A percentile compares a stretch with the other conserved stretches of the same genome.
phyloP scores from a whole-genome alignment of 2,113 vertebrate genomes.

The Acinonyx jubatus region DNA sequence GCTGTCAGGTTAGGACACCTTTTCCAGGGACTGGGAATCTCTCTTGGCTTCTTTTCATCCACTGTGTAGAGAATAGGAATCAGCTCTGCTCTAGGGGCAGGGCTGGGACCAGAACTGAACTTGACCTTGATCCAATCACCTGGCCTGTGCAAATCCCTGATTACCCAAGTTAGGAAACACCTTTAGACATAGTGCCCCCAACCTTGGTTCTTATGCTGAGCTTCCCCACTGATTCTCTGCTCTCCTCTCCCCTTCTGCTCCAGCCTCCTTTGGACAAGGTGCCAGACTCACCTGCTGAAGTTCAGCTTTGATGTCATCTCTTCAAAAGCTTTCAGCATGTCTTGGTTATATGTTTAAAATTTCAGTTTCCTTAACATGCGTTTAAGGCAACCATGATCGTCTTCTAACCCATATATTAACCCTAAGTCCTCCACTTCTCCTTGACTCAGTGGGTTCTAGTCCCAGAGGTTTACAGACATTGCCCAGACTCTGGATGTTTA shows the following conservation, averaged over 20 bases:
- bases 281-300: neutral
- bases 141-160: neutral
- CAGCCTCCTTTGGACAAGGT: neutral
- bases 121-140: neutral
- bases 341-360: neutral
- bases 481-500: neutral
- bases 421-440: neutral
- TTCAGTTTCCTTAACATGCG: neutral
- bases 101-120: neutral
- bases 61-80: neutral
- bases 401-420: neutral
- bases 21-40: neutral
- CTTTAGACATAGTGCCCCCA: neutral
- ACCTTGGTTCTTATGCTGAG: neutral
- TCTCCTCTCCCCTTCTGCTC: accelerated
- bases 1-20: neutral
- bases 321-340: neutral
- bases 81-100: neutral
- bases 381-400: neutral
- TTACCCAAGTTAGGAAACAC: neutral
- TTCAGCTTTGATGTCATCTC: neutral
- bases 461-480: neutral
- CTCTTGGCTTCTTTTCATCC: neutral
- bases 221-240: neutral
- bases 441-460: neutral